phyloP scores from a whole-genome alignment of 2,888 invertebrate species.

The Hypercompe scribonia region DNA sequence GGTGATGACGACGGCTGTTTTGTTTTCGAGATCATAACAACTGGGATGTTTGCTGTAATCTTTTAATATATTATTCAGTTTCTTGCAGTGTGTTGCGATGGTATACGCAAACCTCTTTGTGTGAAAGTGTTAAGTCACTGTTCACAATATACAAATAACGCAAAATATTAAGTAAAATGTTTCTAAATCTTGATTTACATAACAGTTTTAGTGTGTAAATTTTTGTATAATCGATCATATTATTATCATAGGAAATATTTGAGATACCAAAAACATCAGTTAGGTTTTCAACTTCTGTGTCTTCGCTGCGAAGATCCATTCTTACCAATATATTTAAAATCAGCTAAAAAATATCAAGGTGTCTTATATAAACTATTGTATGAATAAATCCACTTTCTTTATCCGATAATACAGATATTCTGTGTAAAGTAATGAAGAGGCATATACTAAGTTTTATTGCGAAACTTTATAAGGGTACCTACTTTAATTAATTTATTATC shows the following conservation, averaged over 20 bases:
- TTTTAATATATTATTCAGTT: conserved; percentile 20
- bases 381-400: conserved; percentile 24
- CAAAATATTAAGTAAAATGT: too few species aligned
- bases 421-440: conserved; percentile 44
- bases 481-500: conserved; percentile 47
- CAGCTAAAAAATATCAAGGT: background rate
- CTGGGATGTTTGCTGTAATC: background rate
- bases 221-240: background rate
- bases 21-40: conserved; percentile 20
- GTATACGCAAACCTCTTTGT: conserved; percentile 15
- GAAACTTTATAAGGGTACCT: conserved; percentile 51
- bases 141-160: background rate
- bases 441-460: conserved; percentile 47
- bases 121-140: conserved; percentile 3
- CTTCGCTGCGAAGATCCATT: background rate
- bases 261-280: background rate
- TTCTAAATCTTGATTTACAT: too few species aligned
- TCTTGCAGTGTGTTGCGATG: conserved; percentile 12
- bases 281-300: background rate
- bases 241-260: background rate
- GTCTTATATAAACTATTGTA: conserved; percentile 1
- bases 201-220: background rate
- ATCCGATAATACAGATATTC: conserved; percentile 43
- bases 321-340: background rate
- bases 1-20: conserved; percentile 8